phyloP scores from a whole-genome alignment of 1,140 invertebrate genomes.

The Aporrectodea caliginosa region DNA sequence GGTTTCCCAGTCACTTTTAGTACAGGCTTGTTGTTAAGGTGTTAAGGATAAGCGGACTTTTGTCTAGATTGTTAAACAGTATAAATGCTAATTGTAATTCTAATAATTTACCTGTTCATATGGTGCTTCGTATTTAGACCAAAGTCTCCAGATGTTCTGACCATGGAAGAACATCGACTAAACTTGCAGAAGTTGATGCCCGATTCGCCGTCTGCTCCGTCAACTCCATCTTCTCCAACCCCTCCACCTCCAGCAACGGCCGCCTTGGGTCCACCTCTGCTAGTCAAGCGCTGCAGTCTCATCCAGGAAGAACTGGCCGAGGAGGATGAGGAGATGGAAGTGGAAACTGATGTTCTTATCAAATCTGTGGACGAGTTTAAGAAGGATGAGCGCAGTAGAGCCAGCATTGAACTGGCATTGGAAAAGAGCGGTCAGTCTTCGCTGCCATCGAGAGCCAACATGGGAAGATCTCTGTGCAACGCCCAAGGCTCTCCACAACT shows the following conservation, averaged over 20 bases:
- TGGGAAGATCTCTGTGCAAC: conserved; percentile 55
- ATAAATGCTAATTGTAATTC: too few species aligned
- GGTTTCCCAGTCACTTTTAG: too few species aligned
- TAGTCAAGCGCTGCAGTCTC: neutral
- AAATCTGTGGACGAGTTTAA: neutral
- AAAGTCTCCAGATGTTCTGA: neutral
- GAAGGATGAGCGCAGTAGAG: too few species aligned
- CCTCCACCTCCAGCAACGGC: neutral
- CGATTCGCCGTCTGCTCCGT: neutral
- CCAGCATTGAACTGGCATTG: too few species aligned
- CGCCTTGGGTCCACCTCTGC: neutral
- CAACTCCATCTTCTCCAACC: neutral
- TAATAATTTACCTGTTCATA: too few species aligned
- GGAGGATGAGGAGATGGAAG: neutral
- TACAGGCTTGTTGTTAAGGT: too few species aligned
- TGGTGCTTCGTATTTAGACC: neutral
- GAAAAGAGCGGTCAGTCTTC: too few species aligned
- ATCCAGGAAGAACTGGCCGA: neutral
- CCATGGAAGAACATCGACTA: neutral
- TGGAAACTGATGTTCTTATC: neutral
- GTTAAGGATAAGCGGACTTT: too few species aligned
- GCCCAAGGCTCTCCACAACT: conserved; percentile 62
- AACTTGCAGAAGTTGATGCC: neutral
- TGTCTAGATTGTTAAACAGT: too few species aligned
- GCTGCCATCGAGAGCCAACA: conserved; percentile 42